Conservation (phyloP, 2,113 vertebrate species). For the Rhineura floridana region DNA sequence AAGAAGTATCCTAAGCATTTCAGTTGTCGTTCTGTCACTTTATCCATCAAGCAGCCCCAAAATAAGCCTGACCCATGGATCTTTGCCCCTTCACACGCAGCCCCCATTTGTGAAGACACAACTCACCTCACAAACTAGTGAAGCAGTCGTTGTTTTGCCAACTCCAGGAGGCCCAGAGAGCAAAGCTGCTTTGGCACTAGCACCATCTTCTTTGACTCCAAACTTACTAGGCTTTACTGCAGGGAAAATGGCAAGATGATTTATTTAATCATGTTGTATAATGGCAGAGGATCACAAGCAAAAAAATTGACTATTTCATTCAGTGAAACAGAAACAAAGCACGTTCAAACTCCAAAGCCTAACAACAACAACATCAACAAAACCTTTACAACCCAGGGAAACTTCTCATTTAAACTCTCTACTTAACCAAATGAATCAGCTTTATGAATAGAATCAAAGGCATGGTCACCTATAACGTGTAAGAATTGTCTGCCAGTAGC, state of each 20-base stretch:
- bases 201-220: slow-evolving; percentile 87
- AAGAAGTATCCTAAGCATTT: background rate
- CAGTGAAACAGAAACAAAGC: background rate
- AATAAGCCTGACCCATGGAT: too few relatives aligned
- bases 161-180: slow-evolving; percentile 96
- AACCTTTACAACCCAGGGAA: background rate
- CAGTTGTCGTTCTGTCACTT: background rate
- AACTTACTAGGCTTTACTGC: slow-evolving; percentile 79
- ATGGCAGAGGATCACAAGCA: background rate
- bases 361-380: background rate
- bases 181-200: slow-evolving; percentile 88
- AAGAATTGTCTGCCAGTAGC: background rate
- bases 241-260: slow-evolving; percentile 23
- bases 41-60: rapidly evolving
- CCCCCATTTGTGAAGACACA: background rate
- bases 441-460: background rate
- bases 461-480: background rate
- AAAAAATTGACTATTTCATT: background rate
- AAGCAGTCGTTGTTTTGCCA: slow-evolving; percentile 97
- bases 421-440: background rate
- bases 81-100: too few relatives aligned
- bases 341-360: background rate
- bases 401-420: background rate
- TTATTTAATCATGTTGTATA: background rate
- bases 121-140: slow-evolving; percentile 92